Evolutionary conservation across 2,113 vertebrate genomes (phyloP), one percentile per base, ranked within the genome.

Genomic region (Ailuropoda melanoleuca): DNA sequence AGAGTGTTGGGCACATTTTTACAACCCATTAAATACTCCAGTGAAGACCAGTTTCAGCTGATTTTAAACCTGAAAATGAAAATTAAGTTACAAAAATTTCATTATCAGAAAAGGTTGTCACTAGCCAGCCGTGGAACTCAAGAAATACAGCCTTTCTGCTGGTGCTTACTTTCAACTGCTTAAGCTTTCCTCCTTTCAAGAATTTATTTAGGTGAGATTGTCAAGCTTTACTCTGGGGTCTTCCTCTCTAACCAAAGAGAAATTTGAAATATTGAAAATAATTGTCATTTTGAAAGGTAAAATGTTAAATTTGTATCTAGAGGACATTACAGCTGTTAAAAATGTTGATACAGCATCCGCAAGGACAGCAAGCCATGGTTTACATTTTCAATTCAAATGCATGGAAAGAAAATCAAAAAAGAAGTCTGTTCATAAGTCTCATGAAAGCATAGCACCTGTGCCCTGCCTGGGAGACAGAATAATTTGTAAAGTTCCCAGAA

Each of bases 281-380:
- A 96, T 97, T 94, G 96, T 93, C 90, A 93, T 92, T 93, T 97
- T 86, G 94, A 97, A 97, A 94, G 74, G 78, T 26, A 64, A 91
- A 97, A 60, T 97, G n/a, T 96, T 80, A 80, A 85, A 95, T 97
- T 90, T 82, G 64, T 96, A 83, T 88, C 96, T 89, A 77, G 77
- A 84, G 86, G 88, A 93, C 43, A 56, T 15, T 19, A 4, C 43
- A 75, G 48, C 70, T 95, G 72, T 97, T 97, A 94, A 91, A 95
- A 92, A 43, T 83, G 81, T 97, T 90, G 92, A 93, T 75, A 18
- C 10, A 86, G 81, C 70, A 75, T 93, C 92, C 64, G 43, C 62
- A 94, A 75, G 78, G 82, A 70, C 66, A 48, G 75, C 17, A 37
- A 95, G 72, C 39, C 14, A 34, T 34, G n/a, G 53, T 70, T 83